Base-by-base conservation (phyloP, 2,113 vertebrate species). In the Gallinago undulata region DNA sequence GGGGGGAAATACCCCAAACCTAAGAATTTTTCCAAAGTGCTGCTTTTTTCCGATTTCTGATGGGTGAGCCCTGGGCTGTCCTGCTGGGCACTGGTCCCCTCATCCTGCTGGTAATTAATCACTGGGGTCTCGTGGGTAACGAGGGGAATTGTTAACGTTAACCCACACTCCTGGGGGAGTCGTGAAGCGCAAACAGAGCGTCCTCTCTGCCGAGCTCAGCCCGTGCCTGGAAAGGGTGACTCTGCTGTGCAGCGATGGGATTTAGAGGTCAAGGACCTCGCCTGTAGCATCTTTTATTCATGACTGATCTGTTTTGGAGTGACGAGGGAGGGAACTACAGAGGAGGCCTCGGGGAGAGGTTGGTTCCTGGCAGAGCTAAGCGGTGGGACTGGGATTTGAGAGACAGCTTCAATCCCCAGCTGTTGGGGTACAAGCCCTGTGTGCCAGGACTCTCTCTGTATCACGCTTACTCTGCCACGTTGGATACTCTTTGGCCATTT, bases 11-110 rank as follows among this genome's bases (percentile, higher is more conserved):
- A 47, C 9, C 45, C 45, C 45, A 19, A 47, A 47, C 8, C 45
- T 9, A 17, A 31, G 39, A 87, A 33, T n/a, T 57, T 45, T 25
- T 55, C 37, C 6, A 1, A 25, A 43, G 30, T 50, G 19, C 37
- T 39, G 35, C 19, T 7, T 6, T n/a, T 68, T 57, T 27, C 0
- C 0, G 2, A 4, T 33, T 66, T 19, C 60, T 16, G 1, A 11
- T 5, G 68, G 45, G 43, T 53, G 51, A 63, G 15, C 55, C 28
- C 3, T 3, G 4, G 11, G 76, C 18, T 5, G 48, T 48, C 76
- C 70, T 23, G 24, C 45, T 11, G 4, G 23, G 19, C 63, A 9
- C 1, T 2, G 35, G 19, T 14, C 39, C 43, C 37, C 22, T 12
- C 25, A 1, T 3, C 6, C 47, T 33, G 16, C 47, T 17, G 45